Base-by-base conservation (phyloP, 2,113 vertebrate species). In the Merops nubicus region DNA sequence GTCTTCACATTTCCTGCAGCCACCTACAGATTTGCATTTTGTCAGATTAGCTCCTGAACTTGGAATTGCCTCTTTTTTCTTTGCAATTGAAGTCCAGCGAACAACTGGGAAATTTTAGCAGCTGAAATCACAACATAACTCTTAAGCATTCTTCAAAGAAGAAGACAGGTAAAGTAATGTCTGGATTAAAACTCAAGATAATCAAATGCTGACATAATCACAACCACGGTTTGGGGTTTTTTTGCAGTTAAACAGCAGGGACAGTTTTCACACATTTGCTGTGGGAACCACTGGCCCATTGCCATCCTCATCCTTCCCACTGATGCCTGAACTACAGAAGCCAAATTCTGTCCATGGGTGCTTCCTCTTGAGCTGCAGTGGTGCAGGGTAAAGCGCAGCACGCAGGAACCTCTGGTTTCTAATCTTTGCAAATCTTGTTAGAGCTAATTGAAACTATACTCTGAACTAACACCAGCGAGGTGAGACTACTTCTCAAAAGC, bases 11-110 rank as follows among this genome's bases (percentile, higher is more conserved):
- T 91, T 93, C 79, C 67, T 92, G 53, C 68, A 81, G 60, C 48
- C 83, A 94, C 76, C 83, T 68, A 78, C 43, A 68, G 38, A 94
- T 91, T 22, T 81, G 73, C 73, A 60, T 92, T 95, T 90, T 88
- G 60, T 38, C 83, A 92, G 57, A 85, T 84, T 84, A 88, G 73
- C 43, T 86, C 11, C 73, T 38, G 31, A 90, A 15, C 60, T 75
- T 91, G 64, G 34, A 85, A 95, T 38, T 36, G 36, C 8, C 51
- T 72, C 63, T 36, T 62, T 64, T 28, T 43, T 63, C 88, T 84
- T 43, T 33, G 12, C 51, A 79, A 72, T 86, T 28, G n/a, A 92
- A 36, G 43, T 34, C 17, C 56, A 78, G 48, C 31, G 64, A 76
- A 75, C 18, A 64, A 86, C 25, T 22, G 34, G 8, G 68, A 80